Base-by-base conservation (phyloP, 1,140 invertebrate species). In the Leptinotarsa defecta region DNA sequence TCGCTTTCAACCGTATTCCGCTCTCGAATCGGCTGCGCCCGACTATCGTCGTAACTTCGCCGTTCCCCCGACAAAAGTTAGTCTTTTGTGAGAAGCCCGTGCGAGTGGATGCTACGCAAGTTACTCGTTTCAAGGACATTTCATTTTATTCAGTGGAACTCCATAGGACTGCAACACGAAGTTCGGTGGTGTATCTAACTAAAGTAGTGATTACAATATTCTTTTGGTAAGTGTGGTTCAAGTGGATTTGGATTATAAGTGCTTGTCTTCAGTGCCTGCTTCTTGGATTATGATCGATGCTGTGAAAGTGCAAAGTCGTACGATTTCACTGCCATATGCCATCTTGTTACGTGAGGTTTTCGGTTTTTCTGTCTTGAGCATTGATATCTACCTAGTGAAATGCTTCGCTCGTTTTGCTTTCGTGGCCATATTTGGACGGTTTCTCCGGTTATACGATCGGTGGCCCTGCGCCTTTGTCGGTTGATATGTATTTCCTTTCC, bases 101-200 rank as follows among this genome's bases (percentile, higher is more conserved):
- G 62, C 11, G n/a, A 48, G 27, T 65, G 71, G 71, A 73, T 65
- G 71, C 63, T 65, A 73, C 62, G 62, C 48, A 48, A 62, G 52
- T 73, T 24, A 48, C 15, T 65, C 63, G 61, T 73, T 73, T 73
- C 71, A 73, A 73, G 71, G 71, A 73, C 71, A 73, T n/a, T 71
- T 57, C 34, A 61, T 24, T 27, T 24, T 27, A 62, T 49, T 22
- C 20, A n/a, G 4, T 57, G 3, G 6, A 57, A 57, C 52, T 19
- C 52, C n/a, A 68, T 19, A n/a, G 19, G 67, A 43, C 11, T 49
- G 48, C 52, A 27, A 62, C 34, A 71, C 48, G 57, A 71, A 62
- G 24, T 20, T 71, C 6, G 17, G 70, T 62, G 70, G 20, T 71
- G 70, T 63, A 24, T 61, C 20, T 43, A 24, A 71, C 57, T 71